A percentile compares a stretch with the other conserved stretches of the same genome.
Conservation (phyloP, 2,113 vertebrate species). For the Myiopsitta monachus region DNA sequence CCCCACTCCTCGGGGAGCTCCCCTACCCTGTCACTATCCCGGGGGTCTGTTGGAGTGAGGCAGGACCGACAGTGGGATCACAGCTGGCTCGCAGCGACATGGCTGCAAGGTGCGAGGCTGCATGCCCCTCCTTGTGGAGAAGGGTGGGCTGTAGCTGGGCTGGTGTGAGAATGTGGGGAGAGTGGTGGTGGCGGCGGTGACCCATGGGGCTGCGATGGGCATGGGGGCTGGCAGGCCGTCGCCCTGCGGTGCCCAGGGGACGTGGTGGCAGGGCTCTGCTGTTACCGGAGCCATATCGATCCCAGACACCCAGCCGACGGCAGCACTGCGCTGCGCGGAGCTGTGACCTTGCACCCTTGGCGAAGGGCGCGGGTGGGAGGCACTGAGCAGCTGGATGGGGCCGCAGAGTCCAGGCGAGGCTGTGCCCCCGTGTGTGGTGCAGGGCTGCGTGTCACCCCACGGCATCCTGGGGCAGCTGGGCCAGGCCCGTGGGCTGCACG, state of each 20-base stretch:
- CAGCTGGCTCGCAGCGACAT: accelerated
- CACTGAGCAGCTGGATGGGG: not conserved
- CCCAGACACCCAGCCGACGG: conserved; percentile 17
- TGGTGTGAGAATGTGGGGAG: accelerated
- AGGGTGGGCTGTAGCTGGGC: not conserved
- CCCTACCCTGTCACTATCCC: not conserved
- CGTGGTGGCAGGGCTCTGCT: not conserved
- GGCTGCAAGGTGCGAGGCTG: not conserved
- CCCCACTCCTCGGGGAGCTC: not conserved
- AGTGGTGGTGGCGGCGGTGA: accelerated
- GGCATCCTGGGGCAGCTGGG: not conserved
- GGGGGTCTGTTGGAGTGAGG: not conserved
- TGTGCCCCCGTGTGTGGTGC: not conserved
- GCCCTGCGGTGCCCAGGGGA: not conserved
- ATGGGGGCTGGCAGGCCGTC: not conserved
- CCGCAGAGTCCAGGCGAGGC: not conserved
- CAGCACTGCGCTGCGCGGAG: not conserved
- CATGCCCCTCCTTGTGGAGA: not conserved
- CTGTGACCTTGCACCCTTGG: conserved; percentile 50
- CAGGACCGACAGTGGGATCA: accelerated
- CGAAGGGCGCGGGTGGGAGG: conserved; percentile 44
- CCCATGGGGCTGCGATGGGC: accelerated
- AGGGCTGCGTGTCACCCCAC: not conserved
- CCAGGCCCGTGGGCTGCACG: not conserved
- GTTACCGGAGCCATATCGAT: conserved; percentile 45